Conservation (phyloP, 2,888 invertebrate species). For the Pammene aurita region DNA sequence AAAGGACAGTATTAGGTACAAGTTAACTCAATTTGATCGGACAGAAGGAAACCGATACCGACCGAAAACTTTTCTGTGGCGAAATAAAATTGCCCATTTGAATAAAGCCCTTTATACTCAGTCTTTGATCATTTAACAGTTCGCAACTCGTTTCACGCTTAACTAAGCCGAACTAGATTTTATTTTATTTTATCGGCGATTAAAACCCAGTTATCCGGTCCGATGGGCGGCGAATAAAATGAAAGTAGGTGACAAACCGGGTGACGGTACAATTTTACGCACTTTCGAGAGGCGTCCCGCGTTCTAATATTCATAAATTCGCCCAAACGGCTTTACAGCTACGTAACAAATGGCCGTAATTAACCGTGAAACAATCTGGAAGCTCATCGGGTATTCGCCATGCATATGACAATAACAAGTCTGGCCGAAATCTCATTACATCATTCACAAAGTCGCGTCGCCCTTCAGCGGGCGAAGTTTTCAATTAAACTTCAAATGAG, state of each 20-base stretch:
- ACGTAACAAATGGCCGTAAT: conserved; percentile 64
- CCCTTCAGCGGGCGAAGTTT: conserved; percentile 72
- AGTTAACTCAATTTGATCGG: conserved; percentile 13
- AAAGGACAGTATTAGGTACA: neutral
- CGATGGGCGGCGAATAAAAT: conserved; percentile 59
- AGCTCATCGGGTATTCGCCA: conserved; percentile 72
- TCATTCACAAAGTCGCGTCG: conserved; percentile 70
- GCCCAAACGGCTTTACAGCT: conserved; percentile 50
- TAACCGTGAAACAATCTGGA: conserved; percentile 67
- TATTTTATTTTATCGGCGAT: conserved; percentile 69
- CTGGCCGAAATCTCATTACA: conserved; percentile 77
- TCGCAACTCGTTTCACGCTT: conserved; percentile 68
- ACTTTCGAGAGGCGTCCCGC: conserved; percentile 40
- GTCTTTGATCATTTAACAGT: conserved; percentile 71
- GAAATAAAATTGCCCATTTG: conserved; percentile 49
- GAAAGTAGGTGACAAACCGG: conserved; percentile 51
- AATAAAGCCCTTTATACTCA: conserved; percentile 52
- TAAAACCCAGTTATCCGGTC: conserved; percentile 63
- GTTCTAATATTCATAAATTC: conserved; percentile 65
- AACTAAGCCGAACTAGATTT: conserved; percentile 49
- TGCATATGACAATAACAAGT: conserved; percentile 79
- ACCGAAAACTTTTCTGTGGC: conserved; percentile 32
- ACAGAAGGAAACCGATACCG: conserved; percentile 30
- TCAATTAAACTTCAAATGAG: conserved; percentile 83
- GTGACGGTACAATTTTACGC: conserved; percentile 34